Conservation (phyloP, 2,888 invertebrate genomes). For the Zeuzera pyrina region DNA sequence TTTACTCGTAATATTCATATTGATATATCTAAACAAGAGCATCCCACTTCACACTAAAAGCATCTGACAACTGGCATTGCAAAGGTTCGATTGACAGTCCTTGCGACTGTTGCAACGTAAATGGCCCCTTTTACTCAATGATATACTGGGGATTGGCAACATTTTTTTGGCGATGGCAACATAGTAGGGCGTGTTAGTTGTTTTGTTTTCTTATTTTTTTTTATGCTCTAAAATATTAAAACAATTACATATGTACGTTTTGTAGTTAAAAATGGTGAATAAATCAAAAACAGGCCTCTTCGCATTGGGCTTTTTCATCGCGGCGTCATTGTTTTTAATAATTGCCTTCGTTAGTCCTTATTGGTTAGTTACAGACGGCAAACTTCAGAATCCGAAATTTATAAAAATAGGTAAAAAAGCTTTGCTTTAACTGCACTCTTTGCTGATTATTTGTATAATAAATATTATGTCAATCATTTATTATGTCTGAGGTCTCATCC, state of each 20-base stretch:
- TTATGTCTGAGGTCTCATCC: too few relatives aligned
- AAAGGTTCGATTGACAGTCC: too few relatives aligned
- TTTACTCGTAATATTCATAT: too few relatives aligned
- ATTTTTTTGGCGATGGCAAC: background rate
- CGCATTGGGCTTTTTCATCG: conserved; percentile 76
- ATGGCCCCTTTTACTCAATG: too few relatives aligned
- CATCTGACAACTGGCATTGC: too few relatives aligned
- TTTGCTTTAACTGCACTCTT: too few relatives aligned
- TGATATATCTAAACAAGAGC: too few relatives aligned
- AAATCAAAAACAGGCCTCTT: conserved; percentile 78
- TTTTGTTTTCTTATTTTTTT: background rate
- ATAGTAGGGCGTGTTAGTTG: background rate
- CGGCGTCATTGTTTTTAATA: conserved; percentile 81
- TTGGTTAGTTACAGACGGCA: conserved; percentile 90
- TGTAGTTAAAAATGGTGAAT: conserved; percentile 47
- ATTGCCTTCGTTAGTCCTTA: conserved; percentile 90
- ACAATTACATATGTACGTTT: background rate
- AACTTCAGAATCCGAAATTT: conserved; percentile 84
- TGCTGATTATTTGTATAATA: too few relatives aligned
- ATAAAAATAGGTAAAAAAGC: conserved; percentile 80
- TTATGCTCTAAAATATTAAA: background rate
- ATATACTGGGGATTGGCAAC: too few relatives aligned
- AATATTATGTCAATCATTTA: too few relatives aligned
- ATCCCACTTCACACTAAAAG: too few relatives aligned
- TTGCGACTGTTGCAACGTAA: too few relatives aligned